A percentile compares a stretch with the other conserved stretches of the same genome.
Conservation (phyloP, 2,113 vertebrate species). For the Serinus canaria region DNA sequence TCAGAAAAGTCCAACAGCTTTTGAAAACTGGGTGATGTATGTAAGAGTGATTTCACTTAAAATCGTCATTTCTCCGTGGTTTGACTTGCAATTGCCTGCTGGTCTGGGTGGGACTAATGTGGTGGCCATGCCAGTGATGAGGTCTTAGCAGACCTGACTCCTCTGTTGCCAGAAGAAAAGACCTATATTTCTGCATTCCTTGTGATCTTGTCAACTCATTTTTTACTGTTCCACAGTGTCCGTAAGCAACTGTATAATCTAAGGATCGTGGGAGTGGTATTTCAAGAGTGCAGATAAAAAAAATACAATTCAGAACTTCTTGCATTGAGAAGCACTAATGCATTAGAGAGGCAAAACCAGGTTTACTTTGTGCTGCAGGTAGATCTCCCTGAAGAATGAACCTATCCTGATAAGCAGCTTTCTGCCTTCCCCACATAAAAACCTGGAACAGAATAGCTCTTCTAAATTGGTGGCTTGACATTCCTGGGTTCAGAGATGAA, state of each 20-base stretch:
- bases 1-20: background rate
- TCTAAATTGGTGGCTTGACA: background rate
- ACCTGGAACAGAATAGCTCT: background rate
- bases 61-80: background rate
- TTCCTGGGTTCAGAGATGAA: background rate
- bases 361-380: background rate
- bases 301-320: background rate
- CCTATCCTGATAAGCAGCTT: background rate
- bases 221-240: background rate
- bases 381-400: background rate
- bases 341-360: background rate
- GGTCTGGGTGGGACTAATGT: background rate
- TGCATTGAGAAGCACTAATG: background rate
- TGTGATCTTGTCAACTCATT: background rate
- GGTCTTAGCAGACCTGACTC: background rate
- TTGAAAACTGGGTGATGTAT: background rate
- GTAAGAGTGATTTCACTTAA: background rate
- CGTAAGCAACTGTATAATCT: background rate
- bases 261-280: background rate
- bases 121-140: background rate
- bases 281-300: background rate
- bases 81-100: background rate
- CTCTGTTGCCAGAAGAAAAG: background rate
- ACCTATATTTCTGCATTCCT: background rate
- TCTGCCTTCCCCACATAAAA: background rate